Base-by-base conservation (phyloP, 1,140 invertebrate species). In the Maconellicoccus hirsutus region DNA sequence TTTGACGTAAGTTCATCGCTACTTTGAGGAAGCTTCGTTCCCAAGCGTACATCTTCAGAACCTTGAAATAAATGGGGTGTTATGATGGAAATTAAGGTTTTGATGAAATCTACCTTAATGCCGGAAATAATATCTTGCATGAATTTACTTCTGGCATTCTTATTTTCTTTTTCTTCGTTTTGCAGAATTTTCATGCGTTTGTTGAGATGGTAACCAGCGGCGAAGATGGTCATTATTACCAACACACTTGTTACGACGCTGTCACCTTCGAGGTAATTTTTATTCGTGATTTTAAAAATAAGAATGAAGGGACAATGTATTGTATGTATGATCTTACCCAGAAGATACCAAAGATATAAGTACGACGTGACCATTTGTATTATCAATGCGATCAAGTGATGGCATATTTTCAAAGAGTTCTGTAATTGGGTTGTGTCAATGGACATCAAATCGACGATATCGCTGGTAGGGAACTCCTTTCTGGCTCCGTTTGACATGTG, bases 381-480 rank as follows among this genome's bases (percentile, higher is more conserved):
- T 0, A 95, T 95, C 1, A 92, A 93, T 0, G 94, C 97, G 95
- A 95, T 98, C 74, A 98, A 86, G 87, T 95, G 94, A 79, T 97
- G 96, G 71, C 98, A 81, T 77, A 96, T 96, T 0, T 89, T 86
- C 1, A 88, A 90, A 26, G 94, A 80, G 77, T 95, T 92, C 84
- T 94, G 88, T 75, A 96, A 92, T 75, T 91, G 82, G 77, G 87
- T 85, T 38, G 86, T 85, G 79, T 94, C 92, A 0, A 94, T 91
- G 0, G 94, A 89, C 93, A 96, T 96, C 69, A 97, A 80, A 79
- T 96, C 96, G 0, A 96, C 93, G 76, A 92, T 90, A 84, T 94
- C 92, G 70, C 93, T 93, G 23, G 94, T 89, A 0, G 93, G 94
- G 2, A 88, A 91, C 75, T 90, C 87, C 79, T 91, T 91, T 73